Percentiles rank a stretch among this genome's conserved stretches.
phyloP scores from a whole-genome alignment of 2,888 invertebrate genomes.

The Eupeodes latifasciatus region DNA sequence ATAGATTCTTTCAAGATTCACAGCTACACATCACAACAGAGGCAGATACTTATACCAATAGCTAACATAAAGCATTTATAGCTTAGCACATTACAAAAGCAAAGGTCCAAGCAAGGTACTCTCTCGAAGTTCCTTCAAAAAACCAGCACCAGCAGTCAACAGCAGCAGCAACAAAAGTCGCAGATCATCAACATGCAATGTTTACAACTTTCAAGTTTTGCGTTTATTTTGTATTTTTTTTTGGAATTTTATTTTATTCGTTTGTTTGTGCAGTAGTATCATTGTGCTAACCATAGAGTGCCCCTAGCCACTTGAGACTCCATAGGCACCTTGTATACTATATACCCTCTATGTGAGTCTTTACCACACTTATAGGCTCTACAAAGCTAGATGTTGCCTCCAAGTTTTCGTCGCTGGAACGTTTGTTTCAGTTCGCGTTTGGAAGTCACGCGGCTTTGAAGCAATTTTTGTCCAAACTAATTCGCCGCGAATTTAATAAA shows the following conservation, averaged over 20 bases:
- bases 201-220: constrained; percentile 76
- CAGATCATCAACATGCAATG: constrained; percentile 73
- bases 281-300: constrained; percentile 10
- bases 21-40: neutral
- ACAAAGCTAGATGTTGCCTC: constrained; percentile 49
- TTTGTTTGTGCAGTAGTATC: constrained; percentile 18
- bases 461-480: constrained; percentile 51
- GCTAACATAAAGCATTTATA: constrained; percentile 8
- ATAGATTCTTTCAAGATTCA: constrained; percentile 56
- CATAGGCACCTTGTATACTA: constrained; percentile 59
- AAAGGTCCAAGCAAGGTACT: constrained; percentile 4
- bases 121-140: constrained; percentile 28
- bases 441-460: constrained; percentile 77
- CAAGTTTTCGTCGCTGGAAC: constrained; percentile 63
- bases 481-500: constrained; percentile 52
- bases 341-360: constrained; percentile 28
- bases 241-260: constrained; percentile 31
- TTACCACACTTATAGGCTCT: constrained; percentile 30
- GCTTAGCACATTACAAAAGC: neutral
- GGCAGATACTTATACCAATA: neutral
- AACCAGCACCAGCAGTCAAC: constrained; percentile 25
- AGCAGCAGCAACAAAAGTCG: constrained; percentile 59
- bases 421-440: constrained; percentile 77
- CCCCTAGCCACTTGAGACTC: constrained; percentile 47
- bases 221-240: constrained; percentile 54